Evolutionary conservation across 2,888 invertebrate genomes (phyloP), one percentile per base, ranked within the genome.

Genomic region (Cremastobaeus sp.): DNA sequence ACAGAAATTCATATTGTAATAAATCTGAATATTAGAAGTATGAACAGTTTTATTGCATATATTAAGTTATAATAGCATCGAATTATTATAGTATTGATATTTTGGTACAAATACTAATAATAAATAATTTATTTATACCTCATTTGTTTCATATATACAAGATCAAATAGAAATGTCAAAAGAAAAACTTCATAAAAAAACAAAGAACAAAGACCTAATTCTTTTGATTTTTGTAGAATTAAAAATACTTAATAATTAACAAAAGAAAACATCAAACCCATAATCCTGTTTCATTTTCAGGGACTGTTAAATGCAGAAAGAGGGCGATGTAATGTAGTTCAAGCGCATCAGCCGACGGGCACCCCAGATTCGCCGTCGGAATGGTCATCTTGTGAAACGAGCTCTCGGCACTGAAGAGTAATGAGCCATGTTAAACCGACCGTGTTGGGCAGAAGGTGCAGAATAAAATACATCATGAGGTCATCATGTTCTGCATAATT

Each of bases 401-500:
- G 60, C 66, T 68, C 55, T 72, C 77, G 50, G 73, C 75, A 75
- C 25, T 47, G 50, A 76, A 76, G 78, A 82, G 78, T 78, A 81
- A 81, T 69, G 78, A 78, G 79, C 60, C 72, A 77, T 68, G 79
- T 78, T 81, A 82, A 83, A 83, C 81, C 79, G 79, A 82, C 76
- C 78, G 78, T 76, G 71, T 60, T 76, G 77, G 82, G 77, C 83
- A 84, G 83, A 84, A 82, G 83, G 81, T 82, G 69, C 77, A 73
- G 78, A 69, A 79, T 74, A 76, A 77, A 78, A 52, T 78, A 66
- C 57, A 62, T 60, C 73, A 74, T 11, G 34, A 77, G 76, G 75
- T 74, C 75, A 77, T 76, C 71, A 62, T 69, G 69, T 64, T 65
- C 76, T 76, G 73, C 71, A 77, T 77, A 76, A 75, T 71, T 76